phyloP scores from a whole-genome alignment of 92 coral and sea anemone species.

The Montipora capitata region DNA sequence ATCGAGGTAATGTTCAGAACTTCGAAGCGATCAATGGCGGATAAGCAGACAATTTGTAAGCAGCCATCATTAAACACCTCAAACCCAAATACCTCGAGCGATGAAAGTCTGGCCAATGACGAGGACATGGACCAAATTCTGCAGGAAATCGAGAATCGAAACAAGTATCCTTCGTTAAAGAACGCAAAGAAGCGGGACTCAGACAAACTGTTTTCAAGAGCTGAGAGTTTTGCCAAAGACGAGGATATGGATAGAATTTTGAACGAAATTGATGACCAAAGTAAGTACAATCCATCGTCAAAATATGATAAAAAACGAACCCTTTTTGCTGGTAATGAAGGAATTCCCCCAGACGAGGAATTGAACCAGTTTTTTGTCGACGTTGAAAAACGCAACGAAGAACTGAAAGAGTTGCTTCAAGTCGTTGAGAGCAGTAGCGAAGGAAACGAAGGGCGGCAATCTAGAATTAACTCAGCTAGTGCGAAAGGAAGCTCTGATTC shows the following conservation, averaged over 20 bases:
- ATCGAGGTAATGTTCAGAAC: not conserved
- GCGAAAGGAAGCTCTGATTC: slow-evolving; percentile 33
- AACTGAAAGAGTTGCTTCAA: slow-evolving; percentile 33
- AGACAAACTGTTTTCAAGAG: slow-evolving; percentile 9
- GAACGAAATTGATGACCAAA: slow-evolving; percentile 30
- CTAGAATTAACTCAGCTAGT: slow-evolving; percentile 12
- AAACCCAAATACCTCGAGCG: not conserved
- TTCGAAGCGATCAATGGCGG: slow-evolving; percentile 13
- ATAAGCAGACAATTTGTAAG: not conserved
- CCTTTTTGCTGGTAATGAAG: not conserved
- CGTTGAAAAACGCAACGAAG: slow-evolving; percentile 41
- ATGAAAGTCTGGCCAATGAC: not conserved
- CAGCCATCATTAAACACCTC: slow-evolving; percentile 5
- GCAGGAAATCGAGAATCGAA: too few species aligned
- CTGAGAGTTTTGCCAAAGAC: slow-evolving; percentile 27
- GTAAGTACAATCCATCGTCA: slow-evolving; percentile 28
- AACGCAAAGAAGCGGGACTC: too few species aligned
- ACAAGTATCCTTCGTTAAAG: too few species aligned
- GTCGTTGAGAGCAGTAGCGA: slow-evolving; percentile 24
- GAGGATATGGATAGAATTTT: slow-evolving; percentile 43
- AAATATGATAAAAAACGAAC: slow-evolving; percentile 22
- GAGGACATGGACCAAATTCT: slow-evolving; percentile 27
- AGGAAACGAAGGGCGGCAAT: slow-evolving; percentile 16
- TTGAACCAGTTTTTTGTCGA: slow-evolving; percentile 34
- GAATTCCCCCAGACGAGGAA: slow-evolving; percentile 37